Conservation (phyloP, 2,797 vertebrate species). For the Setipinna tenuifilis region DNA sequence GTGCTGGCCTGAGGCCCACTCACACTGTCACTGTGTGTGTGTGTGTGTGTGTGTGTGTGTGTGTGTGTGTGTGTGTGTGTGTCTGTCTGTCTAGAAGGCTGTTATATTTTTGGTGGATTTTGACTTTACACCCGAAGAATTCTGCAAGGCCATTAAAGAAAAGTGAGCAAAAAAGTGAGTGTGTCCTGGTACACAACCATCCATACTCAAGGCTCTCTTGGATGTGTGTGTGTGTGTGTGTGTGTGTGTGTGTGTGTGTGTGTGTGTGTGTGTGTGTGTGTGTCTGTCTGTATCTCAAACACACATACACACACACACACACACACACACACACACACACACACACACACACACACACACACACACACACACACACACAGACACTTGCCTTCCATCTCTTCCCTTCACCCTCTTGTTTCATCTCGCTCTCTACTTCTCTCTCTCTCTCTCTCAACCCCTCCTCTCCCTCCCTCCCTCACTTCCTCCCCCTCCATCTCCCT, state of each 20-base stretch:
- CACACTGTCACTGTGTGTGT: background rate
- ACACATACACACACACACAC: too few species aligned
- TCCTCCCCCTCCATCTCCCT: constrained; percentile 25
- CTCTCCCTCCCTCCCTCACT: constrained; percentile 26
- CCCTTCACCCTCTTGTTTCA: background rate
- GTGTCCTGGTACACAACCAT: too few species aligned
- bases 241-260: background rate
- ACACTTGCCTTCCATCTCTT: constrained; percentile 30
- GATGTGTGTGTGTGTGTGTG: background rate
- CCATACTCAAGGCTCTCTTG: background rate
- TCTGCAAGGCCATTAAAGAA: constrained; percentile 4
- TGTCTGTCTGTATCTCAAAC: too few species aligned
- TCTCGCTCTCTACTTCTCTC: constrained; percentile 20
- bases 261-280: too few species aligned
- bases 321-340: too few species aligned
- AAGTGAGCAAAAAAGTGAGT: background rate
- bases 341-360: too few species aligned
- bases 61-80: background rate
- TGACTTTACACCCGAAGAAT: too few species aligned
- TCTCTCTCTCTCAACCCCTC: background rate
- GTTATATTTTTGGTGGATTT: too few species aligned
- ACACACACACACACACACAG: too few species aligned
- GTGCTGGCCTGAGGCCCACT: background rate
- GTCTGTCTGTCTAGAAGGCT: too few species aligned
- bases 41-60: constrained; percentile 9